Base-by-base conservation (phyloP, 2,113 vertebrate genomes). In the Aptenodytes patagonicus region DNA sequence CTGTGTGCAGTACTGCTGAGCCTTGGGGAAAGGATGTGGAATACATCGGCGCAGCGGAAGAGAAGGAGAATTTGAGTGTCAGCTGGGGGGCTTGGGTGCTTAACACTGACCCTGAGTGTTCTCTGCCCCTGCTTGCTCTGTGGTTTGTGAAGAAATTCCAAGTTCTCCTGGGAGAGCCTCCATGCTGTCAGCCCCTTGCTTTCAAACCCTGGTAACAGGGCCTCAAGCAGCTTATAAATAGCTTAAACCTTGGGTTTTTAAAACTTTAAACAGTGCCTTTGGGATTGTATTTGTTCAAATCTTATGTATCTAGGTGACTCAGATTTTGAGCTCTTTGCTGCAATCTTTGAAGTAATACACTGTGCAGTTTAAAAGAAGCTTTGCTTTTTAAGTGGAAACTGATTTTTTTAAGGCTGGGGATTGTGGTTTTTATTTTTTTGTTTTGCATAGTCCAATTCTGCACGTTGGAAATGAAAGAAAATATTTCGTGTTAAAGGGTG, bases 401-500 rank as follows among this genome's bases (percentile, higher is more conserved):
- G 34, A 20, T 84, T 28, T 47, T 78, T 73, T 76, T 54, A 64
- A 64, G 32, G 52, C 29, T 55, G 18, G 10, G 29, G 22, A 36
- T 40, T 49, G 47, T 24, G 24, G 14, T 0, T 3, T 68, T 83
- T 60, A 3, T 19, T 21, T 52, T 26, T 62, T 61, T 60, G 44
- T 73, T 88, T 82, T 65, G 7, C 10, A 0, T 14, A 24, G n/a
- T 65, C 51, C 11, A 25, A 1, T 85, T 84, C 36, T 73, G 29
- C 19, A 4, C 3, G 17, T 36, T 57, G 51, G 34, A 60, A 85
- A 57, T 46, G 4, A 34, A 62, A 73, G 71, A 51, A 51, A 81
- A 17, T 15, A 8, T 3, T 12, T 84, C 0, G 0, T 42, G 19
- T 72, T 34, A 11, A 51, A 70, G 40, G 19, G 42, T 51, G 40